Evolutionary conservation across 2,888 invertebrate genomes (phyloP).

Genomic region (Callyntrura sp.): DNA sequence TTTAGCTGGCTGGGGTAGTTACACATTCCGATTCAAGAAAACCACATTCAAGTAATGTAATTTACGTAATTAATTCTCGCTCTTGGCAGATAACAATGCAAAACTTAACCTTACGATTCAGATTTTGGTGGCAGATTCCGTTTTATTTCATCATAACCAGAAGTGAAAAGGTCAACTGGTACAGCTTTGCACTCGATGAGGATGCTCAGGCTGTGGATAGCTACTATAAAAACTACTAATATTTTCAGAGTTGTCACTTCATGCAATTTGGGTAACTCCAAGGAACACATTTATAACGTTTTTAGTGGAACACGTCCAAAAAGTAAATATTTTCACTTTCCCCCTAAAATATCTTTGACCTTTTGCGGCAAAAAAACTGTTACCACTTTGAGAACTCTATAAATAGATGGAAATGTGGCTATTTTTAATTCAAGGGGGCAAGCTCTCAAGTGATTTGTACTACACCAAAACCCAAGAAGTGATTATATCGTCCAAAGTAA

Average conservation of each 20-base stretch:
- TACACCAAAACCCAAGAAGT: not conserved
- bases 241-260: constrained; percentile 13
- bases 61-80: constrained; percentile 45
- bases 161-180: constrained; percentile 75
- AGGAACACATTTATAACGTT: constrained; percentile 49
- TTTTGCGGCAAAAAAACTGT: constrained; percentile 41
- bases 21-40: constrained; percentile 30
- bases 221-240: constrained; percentile 33
- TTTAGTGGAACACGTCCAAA: not conserved
- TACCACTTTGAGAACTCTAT: constrained; percentile 5
- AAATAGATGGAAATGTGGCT: constrained; percentile 20
- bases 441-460: not conserved
- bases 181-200: constrained; percentile 60
- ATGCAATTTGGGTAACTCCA: not conserved
- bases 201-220: constrained; percentile 5
- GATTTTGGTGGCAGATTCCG: constrained; percentile 40
- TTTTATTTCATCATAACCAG: constrained; percentile 72
- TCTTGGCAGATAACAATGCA: not conserved
- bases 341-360: not conserved
- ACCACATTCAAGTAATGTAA: constrained; percentile 11
- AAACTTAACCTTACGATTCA: constrained; percentile 57
- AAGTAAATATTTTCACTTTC: not conserved
- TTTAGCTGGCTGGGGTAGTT: not conserved
- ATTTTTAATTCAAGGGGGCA: constrained; percentile 41
- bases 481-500: too few species aligned